Base-by-base conservation (phyloP, 2,797 vertebrate species). In the Crocodylus rhombifer region DNA sequence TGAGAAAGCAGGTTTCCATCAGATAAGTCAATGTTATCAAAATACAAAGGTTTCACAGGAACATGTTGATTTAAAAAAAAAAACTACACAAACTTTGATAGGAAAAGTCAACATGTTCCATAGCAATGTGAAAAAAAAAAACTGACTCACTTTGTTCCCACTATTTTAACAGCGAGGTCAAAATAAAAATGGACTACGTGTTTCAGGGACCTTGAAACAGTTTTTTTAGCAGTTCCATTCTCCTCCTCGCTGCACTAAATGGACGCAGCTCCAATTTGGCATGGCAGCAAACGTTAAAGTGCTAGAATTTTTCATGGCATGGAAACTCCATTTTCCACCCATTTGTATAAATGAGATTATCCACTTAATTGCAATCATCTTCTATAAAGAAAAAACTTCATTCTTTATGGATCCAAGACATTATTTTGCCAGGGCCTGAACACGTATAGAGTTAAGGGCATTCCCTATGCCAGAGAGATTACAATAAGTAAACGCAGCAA, bases 21-120 rank as follows among this genome's bases (percentile, higher is more conserved):
- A 79, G 71, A 42, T 16, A 77, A 77, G 82, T 88, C 62, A 87
- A 33, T n/a, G 58, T 14, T 6, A 4, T 76, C 91, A 84, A 74
- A 74, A 80, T 51, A 64, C 2, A 6, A 30, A 90, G 75, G 62
- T 77, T 84, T 92, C 4, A 4, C 81, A 95, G 91, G 64, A 95
- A 11, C 79, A 77, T 18, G 20, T 23, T 77, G 73, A 1, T 30
- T 30, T 30, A 30, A 30, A 30, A n/a, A n/a, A n/a, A n/a, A n/a
- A n/a, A 30, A 30, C 30, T 42, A 92, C 18, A 80, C 4, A 80
- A n/a, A 88, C 5, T 20, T 3, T 10, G 67, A 0, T 86, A 57
- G 33, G 55, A 74, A 87, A 89, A 30, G 42, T 84, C 25, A 56
- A 0, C 42, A 42, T 42, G 42, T 42, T 42, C 42, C 42, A 42